Conservation (phyloP, 1,140 invertebrate species). For the Pinna nobilis region DNA sequence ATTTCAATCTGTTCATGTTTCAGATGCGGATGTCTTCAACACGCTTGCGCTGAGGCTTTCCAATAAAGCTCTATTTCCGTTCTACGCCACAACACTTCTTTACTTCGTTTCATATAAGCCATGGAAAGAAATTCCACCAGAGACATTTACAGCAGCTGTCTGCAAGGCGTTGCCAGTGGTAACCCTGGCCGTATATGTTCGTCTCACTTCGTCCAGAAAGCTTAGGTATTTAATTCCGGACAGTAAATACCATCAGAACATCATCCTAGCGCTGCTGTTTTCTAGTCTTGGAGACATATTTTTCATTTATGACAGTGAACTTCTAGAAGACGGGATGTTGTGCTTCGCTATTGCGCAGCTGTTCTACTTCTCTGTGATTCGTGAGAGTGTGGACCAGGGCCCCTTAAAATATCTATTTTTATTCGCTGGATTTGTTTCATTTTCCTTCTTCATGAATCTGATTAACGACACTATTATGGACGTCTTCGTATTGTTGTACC, state of each 20-base stretch:
- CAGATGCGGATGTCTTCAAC: background rate
- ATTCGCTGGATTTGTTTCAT: conserved; percentile 10
- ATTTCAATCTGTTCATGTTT: background rate
- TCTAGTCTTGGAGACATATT: conserved; percentile 14
- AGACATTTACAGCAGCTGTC: background rate
- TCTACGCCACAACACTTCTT: background rate
- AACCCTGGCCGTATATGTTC: conserved; percentile 5
- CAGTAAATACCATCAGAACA: conserved; percentile 2
- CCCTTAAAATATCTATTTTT: conserved; percentile 13
- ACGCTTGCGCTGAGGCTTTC: background rate
- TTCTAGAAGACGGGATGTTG: conserved; percentile 13
- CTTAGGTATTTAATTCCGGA: background rate
- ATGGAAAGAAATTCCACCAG: background rate
- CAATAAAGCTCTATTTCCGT: conserved; percentile 6
- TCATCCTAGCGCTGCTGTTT: conserved; percentile 7
- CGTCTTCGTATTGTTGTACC: conserved; percentile 1
- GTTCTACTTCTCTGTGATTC: conserved; percentile 21
- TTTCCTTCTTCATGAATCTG: conserved; percentile 12
- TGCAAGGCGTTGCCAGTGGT: conserved; percentile 10
- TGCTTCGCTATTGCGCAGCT: conserved; percentile 15
- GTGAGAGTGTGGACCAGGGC: background rate
- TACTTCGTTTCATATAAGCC: conserved; percentile 5
- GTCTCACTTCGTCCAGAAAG: background rate
- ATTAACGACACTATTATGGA: conserved; percentile 18
- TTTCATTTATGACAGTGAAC: conserved; percentile 17